Evolutionary conservation across 2,888 invertebrate species (phyloP), one percentile per base, ranked within the genome.

Genomic region (Macropis europaea): DNA sequence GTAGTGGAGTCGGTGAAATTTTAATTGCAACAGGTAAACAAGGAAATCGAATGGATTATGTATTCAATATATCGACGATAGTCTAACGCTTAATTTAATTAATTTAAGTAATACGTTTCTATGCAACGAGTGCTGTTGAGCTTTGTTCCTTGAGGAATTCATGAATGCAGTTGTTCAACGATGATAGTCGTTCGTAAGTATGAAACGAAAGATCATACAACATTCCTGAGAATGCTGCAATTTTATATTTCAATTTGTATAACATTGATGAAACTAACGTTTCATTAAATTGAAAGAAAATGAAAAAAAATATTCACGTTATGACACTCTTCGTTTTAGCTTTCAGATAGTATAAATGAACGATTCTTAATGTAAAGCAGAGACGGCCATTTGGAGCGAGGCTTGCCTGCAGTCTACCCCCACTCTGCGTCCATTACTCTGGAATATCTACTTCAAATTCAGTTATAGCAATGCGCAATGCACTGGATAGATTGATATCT

Each of bases 191-290:
- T 40, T 57, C 13, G 15, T 50, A 34, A 24, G 32, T 56, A 50
- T 19, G 40, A 57, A 62, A 62, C 36, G 56, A 70, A 52, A 28
- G 34, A 71, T 71, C 63, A 43, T n/a, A 48, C 36, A 63, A 59
- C 11, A 53, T 53, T 36, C 32, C 34, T 15, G 24, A 1, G 11
- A 30, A 36, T 53, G 13, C 52, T 38, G 69, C 32, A 26, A 32
- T 40, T 52, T 38, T 11, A 2, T 6, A 17, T 42, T 15, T 30
- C 11, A 28, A 47, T 22, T 40, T 24, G 47, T 50, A 13, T 19
- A 32, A 22, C 24, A 19, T 57, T 9, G 9, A 24, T 13, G 24
- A 52, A 34, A 36, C 4, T 19, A 36, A 15, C n/a, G 4, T 36
- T 15, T 1, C 11, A 26, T 11, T 9, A 1, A 3, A 19, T 19